A percentile compares a stretch with the other conserved stretches of the same genome.
Evolutionary conservation across 2,888 invertebrate genomes (phyloP).

Genomic region (Drosophila pullipes): DNA sequence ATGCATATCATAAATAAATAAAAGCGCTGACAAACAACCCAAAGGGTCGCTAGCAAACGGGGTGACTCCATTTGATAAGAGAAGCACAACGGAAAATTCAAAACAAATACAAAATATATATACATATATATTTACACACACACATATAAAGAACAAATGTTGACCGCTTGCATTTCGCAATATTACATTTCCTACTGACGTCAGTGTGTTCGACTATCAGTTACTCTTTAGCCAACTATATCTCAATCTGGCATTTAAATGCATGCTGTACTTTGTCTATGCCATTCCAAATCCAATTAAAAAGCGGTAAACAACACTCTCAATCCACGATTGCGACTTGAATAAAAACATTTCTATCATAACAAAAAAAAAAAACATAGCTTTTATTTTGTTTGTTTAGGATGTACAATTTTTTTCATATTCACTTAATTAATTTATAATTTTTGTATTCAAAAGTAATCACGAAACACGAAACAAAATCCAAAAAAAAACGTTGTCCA

Average conservation of each 20-base stretch:
- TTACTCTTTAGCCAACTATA: neutral
- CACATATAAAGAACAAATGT: neutral
- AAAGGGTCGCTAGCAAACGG: constrained; percentile 25
- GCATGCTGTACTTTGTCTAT: neutral
- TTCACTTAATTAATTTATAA: neutral
- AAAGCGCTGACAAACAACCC: constrained; percentile 38
- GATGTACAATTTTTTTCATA: neutral
- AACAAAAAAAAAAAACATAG: neutral
- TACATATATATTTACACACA: too few species aligned
- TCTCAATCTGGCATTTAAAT: neutral
- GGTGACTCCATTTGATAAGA: constrained; percentile 26
- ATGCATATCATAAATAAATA: constrained; percentile 66
- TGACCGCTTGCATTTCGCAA: constrained; percentile 35
- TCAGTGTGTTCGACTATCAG: neutral
- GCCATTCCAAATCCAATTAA: neutral
- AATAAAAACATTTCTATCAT: neutral
- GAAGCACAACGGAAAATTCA: neutral
- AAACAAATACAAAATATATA: constrained; percentile 21
- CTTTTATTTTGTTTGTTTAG: neutral
- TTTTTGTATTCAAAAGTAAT: neutral
- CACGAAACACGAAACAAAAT: neutral
- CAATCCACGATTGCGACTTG: neutral
- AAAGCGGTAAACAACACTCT: neutral
- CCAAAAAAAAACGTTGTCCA: neutral
- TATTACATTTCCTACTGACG: constrained; percentile 20